These are phyloP conservation scores for Heptranchias perlo DNA, from an alignment of 2,113 vertebrate genomes.

Conservation along the genomic window DNA sequence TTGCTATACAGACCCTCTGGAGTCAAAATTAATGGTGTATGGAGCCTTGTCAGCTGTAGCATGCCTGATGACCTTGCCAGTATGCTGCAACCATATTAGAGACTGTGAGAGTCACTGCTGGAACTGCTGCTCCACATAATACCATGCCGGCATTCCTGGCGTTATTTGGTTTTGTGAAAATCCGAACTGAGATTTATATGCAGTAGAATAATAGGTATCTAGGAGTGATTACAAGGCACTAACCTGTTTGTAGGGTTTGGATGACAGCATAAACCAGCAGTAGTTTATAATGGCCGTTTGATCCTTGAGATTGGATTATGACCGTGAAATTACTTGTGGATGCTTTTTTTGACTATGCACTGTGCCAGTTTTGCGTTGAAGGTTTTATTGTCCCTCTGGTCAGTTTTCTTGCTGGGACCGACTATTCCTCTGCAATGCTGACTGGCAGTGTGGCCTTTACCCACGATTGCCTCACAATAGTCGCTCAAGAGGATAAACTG, in stretches of 20 bases:
- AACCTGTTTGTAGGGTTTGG: neutral
- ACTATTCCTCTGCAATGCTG: neutral
- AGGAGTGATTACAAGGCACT: neutral
- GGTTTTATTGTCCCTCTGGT: neutral
- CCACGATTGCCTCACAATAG: neutral
- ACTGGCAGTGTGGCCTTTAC: neutral
- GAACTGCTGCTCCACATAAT: neutral
- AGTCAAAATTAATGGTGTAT: constrained; percentile 34
- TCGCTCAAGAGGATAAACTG: neutral
- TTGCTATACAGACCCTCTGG: neutral
- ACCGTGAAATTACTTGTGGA: neutral
- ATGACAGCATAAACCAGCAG: neutral
- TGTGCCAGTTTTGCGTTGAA: neutral
- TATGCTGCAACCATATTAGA: neutral
- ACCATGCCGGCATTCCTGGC: neutral
- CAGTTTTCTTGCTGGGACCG: neutral
- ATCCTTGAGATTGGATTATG: neutral
- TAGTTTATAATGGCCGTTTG: neutral
- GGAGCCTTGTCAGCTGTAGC: constrained; percentile 30
- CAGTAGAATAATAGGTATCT: neutral
- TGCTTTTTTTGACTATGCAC: neutral
- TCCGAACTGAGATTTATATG: neutral
- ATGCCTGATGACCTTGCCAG: constrained; percentile 33
- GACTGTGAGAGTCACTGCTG: constrained; percentile 2
- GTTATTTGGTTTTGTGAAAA: neutral